phyloP scores from a whole-genome alignment of 2,797 vertebrate genomes.

The Acipenser transmontanus region DNA sequence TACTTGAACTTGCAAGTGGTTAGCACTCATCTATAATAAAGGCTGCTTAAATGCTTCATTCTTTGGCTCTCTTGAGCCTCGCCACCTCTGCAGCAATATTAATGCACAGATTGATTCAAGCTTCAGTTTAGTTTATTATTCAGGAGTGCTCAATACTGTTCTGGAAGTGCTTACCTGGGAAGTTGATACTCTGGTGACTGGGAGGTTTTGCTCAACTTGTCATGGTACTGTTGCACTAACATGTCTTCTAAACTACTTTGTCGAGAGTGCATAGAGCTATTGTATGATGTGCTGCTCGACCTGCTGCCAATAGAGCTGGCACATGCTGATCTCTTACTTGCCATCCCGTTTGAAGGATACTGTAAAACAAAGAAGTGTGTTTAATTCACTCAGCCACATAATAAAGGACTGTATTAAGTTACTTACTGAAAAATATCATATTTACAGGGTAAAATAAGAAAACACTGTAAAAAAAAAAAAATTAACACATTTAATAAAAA shows the following conservation, averaged over 20 bases:
- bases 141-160: not conserved
- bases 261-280: constrained; percentile 21
- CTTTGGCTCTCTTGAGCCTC: constrained; percentile 45
- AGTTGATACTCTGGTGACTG: constrained; percentile 12
- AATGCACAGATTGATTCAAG: not conserved
- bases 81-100: constrained; percentile 16
- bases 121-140: not conserved
- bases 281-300: constrained; percentile 11
- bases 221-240: constrained; percentile 26
- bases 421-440: too few relatives aligned
- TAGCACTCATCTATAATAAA: constrained; percentile 57
- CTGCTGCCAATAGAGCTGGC: constrained; percentile 23
- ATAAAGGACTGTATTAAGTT: too few relatives aligned
- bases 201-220: constrained; percentile 21
- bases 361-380: too few relatives aligned
- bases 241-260: constrained; percentile 16
- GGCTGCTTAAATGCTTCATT: constrained; percentile 47
- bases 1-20: constrained; percentile 53
- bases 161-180: constrained; percentile 20
- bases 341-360: constrained; percentile 11
- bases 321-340: constrained; percentile 26
- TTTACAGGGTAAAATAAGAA: too few relatives aligned
- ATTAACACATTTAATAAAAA: too few relatives aligned
- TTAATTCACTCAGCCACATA: too few relatives aligned
- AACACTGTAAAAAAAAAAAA: too few relatives aligned